Conservation (phyloP, 2,888 invertebrate genomes). For the Cryptus viduatorius region DNA sequence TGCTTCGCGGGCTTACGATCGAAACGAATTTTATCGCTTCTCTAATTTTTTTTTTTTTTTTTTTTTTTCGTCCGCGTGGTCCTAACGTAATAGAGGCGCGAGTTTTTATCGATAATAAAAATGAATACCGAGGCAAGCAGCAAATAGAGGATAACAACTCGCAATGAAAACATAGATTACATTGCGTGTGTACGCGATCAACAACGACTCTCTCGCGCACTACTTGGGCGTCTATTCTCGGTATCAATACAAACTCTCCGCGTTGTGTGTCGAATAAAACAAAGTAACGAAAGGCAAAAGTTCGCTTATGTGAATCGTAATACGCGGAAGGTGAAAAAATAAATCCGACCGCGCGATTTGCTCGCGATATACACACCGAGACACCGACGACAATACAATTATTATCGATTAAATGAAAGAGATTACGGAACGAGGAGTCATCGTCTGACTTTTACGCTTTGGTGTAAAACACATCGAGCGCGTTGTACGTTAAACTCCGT, state of each 20-base stretch:
- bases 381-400: conserved; percentile 31
- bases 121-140: conserved; percentile 10
- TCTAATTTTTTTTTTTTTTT: conserved; percentile 10
- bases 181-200: conserved; percentile 2
- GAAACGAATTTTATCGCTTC: conserved; percentile 48
- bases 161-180: conserved; percentile 46
- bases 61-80: conserved; percentile 38
- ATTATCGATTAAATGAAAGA: conserved; percentile 32
- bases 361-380: not conserved
- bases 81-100: conserved; percentile 19
- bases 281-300: not conserved
- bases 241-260: conserved; percentile 2
- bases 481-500: not conserved
- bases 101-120: conserved; percentile 48
- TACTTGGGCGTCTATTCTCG: conserved; percentile 1
- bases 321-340: not conserved
- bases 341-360: conserved; percentile 14
- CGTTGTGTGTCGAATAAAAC: not conserved
- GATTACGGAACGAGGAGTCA: conserved; percentile 8
- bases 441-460: not conserved
- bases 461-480: not conserved
- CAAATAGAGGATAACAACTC: conserved; percentile 51
- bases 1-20: conserved; percentile 38
- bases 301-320: not conserved
- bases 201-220: conserved; percentile 5